Percentiles rank a stretch among this genome's conserved stretches.
Evolutionary conservation across 2,888 invertebrate genomes (phyloP).

Genomic region (Bugula neritina): DNA sequence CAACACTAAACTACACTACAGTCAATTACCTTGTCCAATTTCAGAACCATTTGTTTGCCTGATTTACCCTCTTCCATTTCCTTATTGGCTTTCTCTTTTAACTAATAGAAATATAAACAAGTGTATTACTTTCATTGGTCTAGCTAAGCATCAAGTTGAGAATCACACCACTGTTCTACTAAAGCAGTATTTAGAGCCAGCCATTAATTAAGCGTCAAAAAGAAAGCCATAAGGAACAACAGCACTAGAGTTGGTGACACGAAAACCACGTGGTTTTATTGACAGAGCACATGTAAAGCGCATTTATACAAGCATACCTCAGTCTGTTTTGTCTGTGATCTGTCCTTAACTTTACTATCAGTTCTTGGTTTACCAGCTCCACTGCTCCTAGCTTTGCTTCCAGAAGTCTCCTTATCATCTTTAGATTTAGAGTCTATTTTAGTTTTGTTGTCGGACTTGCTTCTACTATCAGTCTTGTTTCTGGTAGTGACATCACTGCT

Average conservation of each 20-base stretch:
- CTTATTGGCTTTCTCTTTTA: not conserved
- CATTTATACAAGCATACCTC: not conserved
- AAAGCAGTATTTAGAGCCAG: no score
- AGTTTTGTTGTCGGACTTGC: not conserved
- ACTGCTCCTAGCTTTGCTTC: not conserved
- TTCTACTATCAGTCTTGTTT: not conserved
- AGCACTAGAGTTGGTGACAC: no score
- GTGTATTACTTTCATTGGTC: no score
- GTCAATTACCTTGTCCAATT: not conserved
- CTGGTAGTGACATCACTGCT: not conserved
- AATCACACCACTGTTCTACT: no score
- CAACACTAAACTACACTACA: no score
- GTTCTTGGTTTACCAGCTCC: not conserved
- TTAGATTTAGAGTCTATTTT: not conserved
- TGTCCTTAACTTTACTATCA: not conserved
- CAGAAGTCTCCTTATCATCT: not conserved
- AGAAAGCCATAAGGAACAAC: no score
- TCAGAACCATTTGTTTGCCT: not conserved
- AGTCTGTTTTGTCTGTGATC: not conserved
- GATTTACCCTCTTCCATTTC: not conserved
- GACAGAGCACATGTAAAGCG: no score
- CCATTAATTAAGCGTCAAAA: no score
- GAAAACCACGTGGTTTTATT: no score
- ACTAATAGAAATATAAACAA: no score
- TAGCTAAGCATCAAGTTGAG: no score